Evolutionary conservation across 2,888 invertebrate genomes (phyloP).

Genomic region (Macrostomum cliftonense): DNA sequence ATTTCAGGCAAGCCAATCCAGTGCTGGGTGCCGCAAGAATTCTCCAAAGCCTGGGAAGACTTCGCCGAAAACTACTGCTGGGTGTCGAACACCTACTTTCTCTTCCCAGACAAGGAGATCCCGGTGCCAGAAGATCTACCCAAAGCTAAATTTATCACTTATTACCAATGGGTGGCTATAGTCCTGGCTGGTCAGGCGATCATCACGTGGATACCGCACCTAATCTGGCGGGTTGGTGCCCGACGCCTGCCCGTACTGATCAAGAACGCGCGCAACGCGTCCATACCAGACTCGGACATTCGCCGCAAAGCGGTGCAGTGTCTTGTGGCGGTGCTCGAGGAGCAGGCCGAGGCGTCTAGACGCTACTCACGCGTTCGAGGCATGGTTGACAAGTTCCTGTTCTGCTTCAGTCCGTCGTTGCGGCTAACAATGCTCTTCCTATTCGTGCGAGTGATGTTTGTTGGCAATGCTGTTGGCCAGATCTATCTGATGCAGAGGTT

Average conservation of each 20-base stretch:
- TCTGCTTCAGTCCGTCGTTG: conserved; percentile 3
- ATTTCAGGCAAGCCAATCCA: conserved; percentile 9
- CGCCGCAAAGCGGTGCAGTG: conserved; percentile 8
- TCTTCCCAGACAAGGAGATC: background rate
- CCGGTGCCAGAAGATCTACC: conserved; percentile 1
- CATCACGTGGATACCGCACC: conserved; percentile 9
- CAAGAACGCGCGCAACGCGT: conserved; percentile 9
- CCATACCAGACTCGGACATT: conserved; percentile 8
- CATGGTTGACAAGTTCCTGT: conserved; percentile 4
- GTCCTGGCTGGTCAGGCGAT: conserved; percentile 11
- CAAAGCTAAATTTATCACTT: conserved; percentile 1
- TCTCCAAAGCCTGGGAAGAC: conserved; percentile 9
- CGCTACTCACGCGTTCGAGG: conserved; percentile 10
- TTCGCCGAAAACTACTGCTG: conserved; percentile 9
- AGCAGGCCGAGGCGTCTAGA: conserved; percentile 6
- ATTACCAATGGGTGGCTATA: conserved; percentile 9
- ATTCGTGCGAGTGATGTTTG: conserved; percentile 7
- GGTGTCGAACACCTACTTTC: conserved; percentile 9
- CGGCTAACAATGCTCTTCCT: conserved; percentile 8
- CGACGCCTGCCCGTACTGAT: conserved; percentile 8
- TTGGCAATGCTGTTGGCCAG: conserved; percentile 8
- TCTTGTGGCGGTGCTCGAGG: conserved; percentile 11
- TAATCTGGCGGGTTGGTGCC: conserved; percentile 10
- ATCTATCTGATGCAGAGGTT: conserved; percentile 8
- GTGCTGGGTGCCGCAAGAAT: conserved; percentile 9